phyloP scores from a whole-genome alignment of 2,888 invertebrate genomes.

The Camptogramma bilineatum region DNA sequence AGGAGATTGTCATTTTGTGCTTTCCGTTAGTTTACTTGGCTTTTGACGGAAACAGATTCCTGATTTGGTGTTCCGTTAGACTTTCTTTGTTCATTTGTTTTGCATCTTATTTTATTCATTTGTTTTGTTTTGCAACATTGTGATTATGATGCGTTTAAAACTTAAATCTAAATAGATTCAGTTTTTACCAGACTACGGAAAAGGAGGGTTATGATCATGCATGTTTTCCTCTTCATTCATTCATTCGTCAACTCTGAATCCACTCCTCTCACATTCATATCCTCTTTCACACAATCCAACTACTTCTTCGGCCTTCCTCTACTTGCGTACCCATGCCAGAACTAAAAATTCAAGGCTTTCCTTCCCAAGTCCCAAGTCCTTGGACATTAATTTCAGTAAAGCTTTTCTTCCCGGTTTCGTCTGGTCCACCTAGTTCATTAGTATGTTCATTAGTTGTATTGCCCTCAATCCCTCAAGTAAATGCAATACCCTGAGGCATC shows the following conservation, averaged over 20 bases:
- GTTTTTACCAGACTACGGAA: too few species aligned
- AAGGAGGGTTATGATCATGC: too few species aligned
- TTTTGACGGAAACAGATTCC: conserved; percentile 33
- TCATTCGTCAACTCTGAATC: too few species aligned
- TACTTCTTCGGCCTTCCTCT: too few species aligned
- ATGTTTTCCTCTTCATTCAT: too few species aligned
- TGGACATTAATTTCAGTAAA: neutral
- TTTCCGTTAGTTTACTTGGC: conserved; percentile 30
- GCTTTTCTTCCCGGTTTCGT: neutral
- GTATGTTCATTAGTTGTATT: conserved; percentile 1
- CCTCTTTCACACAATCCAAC: too few species aligned
- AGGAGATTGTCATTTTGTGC: conserved; percentile 40
- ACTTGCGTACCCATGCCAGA: too few species aligned
- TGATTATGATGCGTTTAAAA: too few species aligned
- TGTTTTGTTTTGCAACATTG: neutral
- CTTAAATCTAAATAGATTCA: too few species aligned
- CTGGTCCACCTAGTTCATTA: neutral
- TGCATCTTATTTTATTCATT: neutral
- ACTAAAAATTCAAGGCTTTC: too few species aligned
- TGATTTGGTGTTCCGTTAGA: conserved; percentile 12
- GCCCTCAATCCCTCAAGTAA: conserved; percentile 23
- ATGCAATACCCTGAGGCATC: conserved; percentile 22
- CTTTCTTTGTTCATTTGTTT: conserved; percentile 24
- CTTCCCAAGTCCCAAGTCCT: neutral
- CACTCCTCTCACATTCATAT: too few species aligned